Base-by-base conservation (phyloP, 2,113 vertebrate species). In the Hassar affinis region DNA sequence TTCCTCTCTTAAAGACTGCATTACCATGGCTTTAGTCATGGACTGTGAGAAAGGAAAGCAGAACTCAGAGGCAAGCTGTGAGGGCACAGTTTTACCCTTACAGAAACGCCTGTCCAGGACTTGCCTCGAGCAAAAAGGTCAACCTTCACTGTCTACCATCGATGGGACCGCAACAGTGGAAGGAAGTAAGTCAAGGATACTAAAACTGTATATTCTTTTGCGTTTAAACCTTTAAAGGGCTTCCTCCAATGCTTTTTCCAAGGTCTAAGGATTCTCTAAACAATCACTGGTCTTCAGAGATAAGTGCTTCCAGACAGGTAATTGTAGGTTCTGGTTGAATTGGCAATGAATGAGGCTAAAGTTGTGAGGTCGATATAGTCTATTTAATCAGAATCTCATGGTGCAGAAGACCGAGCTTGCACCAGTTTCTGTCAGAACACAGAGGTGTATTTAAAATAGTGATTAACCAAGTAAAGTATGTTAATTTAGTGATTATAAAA, bases 81-180 rank as follows among this genome's bases (percentile, higher is more conserved):
- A 93, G 77, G 92, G 93, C 79, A 52, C 92, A 82, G 84, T 93
- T 42, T 93, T 92, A 2, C 94, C 94, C 61, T 91, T 89, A 54
- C 92, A 93, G 81, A 80, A 89, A 64, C 92, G 91, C 79, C 92
- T 90, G 85, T 91, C 92, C 82, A 92, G 93, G 89, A 92, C 92
- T n/a, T 91, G 91, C 86, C 90, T 93, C 57, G 93, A 95, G 90
- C 93, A 93, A 89, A 94, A 91, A 88, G 92, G 90, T 86, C 90
- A 90, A 78, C 85, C 91, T 52, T 88, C 93, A 78, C 87, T 93
- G 69, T 86, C 92, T 7, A 69, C 81, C 85, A 94, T 94, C 90
- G 94, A 94, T 51, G 86, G 88, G 86, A 90, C 87, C 38, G 90
- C 62, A 6, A 45, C 90, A 87, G 90, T 89, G 83, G 93, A 94